phyloP scores from a whole-genome alignment of 2,113 vertebrate genomes.

The Mesoclemmys tuberculata region DNA sequence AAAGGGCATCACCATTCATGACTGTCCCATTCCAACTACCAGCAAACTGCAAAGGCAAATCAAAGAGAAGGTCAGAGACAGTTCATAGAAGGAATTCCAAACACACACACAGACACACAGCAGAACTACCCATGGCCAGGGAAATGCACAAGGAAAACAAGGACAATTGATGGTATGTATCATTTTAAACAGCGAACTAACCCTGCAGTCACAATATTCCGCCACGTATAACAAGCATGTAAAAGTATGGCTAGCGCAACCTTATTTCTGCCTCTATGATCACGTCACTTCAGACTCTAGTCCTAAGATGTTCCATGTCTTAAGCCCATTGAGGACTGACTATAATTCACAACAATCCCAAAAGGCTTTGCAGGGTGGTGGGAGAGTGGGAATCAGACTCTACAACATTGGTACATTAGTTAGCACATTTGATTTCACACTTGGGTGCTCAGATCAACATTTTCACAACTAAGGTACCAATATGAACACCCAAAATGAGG shows the following conservation, averaged over 20 bases:
- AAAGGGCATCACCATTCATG: constrained; percentile 94
- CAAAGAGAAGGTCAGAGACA: not conserved
- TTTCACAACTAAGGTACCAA: not conserved
- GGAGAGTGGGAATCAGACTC: not conserved
- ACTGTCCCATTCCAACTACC: constrained; percentile 92
- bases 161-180: not conserved
- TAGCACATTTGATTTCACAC: not conserved
- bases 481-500: not conserved
- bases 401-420: not conserved
- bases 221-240: not conserved
- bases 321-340: not conserved
- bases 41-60: constrained; percentile 69
- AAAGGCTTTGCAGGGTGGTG: not conserved
- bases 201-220: not conserved
- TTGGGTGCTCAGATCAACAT: not conserved
- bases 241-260: not conserved
- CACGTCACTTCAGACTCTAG: not conserved
- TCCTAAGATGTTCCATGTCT: not conserved
- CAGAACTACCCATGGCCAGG: not conserved
- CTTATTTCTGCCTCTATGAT: not conserved
- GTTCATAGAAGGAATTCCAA: rapidly evolving
- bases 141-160: not conserved
- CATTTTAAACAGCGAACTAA: not conserved
- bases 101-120: not conserved
- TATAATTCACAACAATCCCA: not conserved